Evolutionary conservation across 1,140 invertebrate species (phyloP).

Genomic region (Drosophila funebris): DNA sequence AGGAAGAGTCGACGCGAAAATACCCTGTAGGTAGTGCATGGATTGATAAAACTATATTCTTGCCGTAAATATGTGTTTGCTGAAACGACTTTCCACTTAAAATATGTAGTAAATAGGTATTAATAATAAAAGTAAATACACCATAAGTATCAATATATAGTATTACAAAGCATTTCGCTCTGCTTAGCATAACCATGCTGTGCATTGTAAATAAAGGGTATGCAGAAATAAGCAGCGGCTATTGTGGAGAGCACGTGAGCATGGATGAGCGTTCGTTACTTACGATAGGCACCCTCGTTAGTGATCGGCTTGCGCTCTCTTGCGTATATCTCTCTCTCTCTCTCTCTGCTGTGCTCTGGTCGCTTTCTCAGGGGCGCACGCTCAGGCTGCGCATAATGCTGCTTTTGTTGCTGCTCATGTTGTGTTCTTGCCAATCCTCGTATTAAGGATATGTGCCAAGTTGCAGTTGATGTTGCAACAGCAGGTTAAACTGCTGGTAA

Average conservation of each 20-base stretch:
- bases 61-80: background rate
- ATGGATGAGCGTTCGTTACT: slow-evolving; percentile 19
- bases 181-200: background rate
- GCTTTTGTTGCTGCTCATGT: background rate
- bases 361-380: background rate
- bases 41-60: background rate
- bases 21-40: slow-evolving; percentile 18
- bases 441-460: slow-evolving; percentile 29
- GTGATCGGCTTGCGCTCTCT: slow-evolving; percentile 28
- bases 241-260: slow-evolving; percentile 41
- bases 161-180: background rate
- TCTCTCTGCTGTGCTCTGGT: background rate
- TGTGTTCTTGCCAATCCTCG: no score
- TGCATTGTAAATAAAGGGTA: slow-evolving; percentile 13
- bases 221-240: background rate
- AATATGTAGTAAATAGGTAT: background rate
- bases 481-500: background rate
- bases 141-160: background rate
- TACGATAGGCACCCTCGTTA: slow-evolving; percentile 41
- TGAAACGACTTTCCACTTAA: background rate
- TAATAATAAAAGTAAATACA: background rate
- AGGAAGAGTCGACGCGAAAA: background rate
- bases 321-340: background rate
- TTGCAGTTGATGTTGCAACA: slow-evolving; percentile 6
- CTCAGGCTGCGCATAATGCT: background rate